Percentiles rank a stretch among this genome's conserved stretches.
Conservation (phyloP, 2,113 vertebrate species). For the Crotalus helleri region DNA sequence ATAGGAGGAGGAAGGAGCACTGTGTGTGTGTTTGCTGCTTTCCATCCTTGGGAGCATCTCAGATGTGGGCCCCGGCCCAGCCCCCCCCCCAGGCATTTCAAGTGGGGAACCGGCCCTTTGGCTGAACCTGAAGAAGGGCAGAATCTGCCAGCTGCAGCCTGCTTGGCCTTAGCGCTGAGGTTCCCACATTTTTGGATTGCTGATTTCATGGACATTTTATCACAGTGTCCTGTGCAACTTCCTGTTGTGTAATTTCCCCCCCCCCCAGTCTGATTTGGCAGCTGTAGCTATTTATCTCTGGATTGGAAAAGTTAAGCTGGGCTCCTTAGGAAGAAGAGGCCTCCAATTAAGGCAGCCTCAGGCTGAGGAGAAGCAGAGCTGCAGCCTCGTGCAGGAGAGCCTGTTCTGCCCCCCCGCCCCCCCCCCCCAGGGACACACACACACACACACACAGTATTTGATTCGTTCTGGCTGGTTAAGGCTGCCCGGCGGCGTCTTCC, state of each 20-base stretch:
- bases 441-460: too few species aligned
- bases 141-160: background rate
- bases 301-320: background rate
- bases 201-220: background rate
- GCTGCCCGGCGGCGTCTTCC: background rate
- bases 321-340: background rate
- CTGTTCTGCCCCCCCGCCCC: background rate
- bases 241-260: background rate
- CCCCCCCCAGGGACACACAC: too few species aligned
- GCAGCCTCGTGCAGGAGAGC: background rate
- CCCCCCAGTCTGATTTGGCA: background rate
- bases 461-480: background rate
- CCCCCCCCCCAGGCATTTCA: background rate
- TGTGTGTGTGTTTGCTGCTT: background rate
- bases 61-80: background rate
- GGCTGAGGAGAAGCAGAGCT: background rate
- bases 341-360: background rate
- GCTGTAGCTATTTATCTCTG: background rate
- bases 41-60: background rate
- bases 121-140: background rate
- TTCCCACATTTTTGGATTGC: background rate
- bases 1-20: background rate
- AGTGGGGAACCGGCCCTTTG: background rate
- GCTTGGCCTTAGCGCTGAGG: background rate
- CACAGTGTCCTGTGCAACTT: background rate